These are phyloP conservation scores for Hylaea fasciaria DNA, from an alignment of 2,888 invertebrate species.

Conservation along the genomic window DNA sequence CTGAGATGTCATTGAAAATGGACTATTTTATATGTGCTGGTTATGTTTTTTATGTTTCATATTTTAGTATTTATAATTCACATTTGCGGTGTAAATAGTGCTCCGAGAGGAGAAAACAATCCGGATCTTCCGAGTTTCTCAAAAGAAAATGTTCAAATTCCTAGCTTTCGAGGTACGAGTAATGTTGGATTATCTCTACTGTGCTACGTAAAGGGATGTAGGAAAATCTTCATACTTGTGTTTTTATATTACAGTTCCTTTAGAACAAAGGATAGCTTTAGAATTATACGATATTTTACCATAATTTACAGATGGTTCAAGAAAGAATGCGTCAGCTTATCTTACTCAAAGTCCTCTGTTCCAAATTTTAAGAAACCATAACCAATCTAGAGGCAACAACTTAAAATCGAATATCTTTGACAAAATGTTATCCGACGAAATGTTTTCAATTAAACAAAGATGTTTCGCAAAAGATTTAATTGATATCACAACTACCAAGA, in stretches of 20 bases:
- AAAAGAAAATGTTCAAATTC: slow-evolving; percentile 44
- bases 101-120: slow-evolving; percentile 41
- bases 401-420: slow-evolving; percentile 66
- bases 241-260: no score
- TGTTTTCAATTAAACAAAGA: slow-evolving; percentile 65
- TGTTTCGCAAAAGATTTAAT: slow-evolving; percentile 57
- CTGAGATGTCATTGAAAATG: slow-evolving; percentile 59
- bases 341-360: slow-evolving; percentile 45
- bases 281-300: slow-evolving; percentile 4
- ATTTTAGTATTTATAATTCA: slow-evolving; percentile 61
- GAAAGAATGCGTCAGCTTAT: slow-evolving; percentile 34
- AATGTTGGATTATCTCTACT: slow-evolving; percentile 4
- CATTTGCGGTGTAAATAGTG: slow-evolving; percentile 50
- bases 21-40: slow-evolving; percentile 58
- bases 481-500: slow-evolving; percentile 44
- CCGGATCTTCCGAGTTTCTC: slow-evolving; percentile 34
- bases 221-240: background rate
- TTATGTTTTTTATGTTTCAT: slow-evolving; percentile 74
- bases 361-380: slow-evolving; percentile 45
- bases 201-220: background rate
- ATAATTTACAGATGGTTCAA: slow-evolving; percentile 46
- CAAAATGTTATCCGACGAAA: slow-evolving; percentile 70
- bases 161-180: slow-evolving; percentile 20
- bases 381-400: slow-evolving; percentile 47
- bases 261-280: background rate